Conservation (phyloP, 2,113 vertebrate genomes). For the Dasyornis broadbenti region DNA sequence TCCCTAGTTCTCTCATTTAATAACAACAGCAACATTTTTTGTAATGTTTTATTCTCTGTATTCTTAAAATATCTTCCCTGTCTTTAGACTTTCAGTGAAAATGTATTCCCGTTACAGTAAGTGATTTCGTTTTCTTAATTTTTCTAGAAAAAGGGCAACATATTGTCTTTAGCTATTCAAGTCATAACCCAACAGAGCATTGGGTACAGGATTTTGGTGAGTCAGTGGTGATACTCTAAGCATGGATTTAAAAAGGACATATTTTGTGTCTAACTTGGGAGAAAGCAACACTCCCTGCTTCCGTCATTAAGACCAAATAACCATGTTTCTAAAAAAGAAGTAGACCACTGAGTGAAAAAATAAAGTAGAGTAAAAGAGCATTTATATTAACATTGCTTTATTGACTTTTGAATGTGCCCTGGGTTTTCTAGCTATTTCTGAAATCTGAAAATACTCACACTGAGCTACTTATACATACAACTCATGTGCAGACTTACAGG, state of each 20-base stretch:
- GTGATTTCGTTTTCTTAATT: not conserved
- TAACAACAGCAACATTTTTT: not conserved
- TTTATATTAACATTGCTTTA: not conserved
- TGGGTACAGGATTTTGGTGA: not conserved
- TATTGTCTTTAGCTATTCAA: not conserved
- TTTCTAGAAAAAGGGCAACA: not conserved
- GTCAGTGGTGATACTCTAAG: not conserved
- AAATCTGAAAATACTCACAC: not conserved
- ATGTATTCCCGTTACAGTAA: not conserved
- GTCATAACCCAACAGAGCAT: not conserved
- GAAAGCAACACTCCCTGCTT: accelerated
- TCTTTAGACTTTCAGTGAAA: not conserved
- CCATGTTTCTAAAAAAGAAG: not conserved
- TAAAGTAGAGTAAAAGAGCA: not conserved
- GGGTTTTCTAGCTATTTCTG: not conserved
- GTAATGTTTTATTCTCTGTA: not conserved
- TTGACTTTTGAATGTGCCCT: not conserved
- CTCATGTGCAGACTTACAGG: not conserved
- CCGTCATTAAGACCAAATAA: not conserved
- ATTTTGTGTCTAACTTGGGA: not conserved
- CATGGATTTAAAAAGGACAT: not conserved
- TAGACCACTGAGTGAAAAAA: not conserved
- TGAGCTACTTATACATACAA: not conserved
- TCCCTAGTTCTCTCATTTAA: accelerated
- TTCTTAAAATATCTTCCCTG: not conserved